Evolutionary conservation across 2,113 vertebrate genomes (phyloP), one percentile per base, ranked within the genome.

Genomic region (Butorides virescens): DNA sequence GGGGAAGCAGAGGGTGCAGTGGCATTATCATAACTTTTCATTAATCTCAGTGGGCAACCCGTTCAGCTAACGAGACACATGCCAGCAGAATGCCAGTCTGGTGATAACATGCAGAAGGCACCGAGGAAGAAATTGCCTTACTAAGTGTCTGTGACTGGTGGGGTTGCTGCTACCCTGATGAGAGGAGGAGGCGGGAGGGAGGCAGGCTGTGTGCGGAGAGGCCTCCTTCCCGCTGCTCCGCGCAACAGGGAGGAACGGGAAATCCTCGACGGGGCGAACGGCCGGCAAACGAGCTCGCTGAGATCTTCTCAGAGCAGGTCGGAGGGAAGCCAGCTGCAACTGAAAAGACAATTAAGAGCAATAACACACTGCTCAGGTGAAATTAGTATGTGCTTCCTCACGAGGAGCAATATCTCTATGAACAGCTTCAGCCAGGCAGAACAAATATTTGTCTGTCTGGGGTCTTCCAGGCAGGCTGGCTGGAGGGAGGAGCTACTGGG

Each of bases 291-390:
- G 10, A 52, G 23, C 42, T 76, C 21, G 44, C 68, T n/a, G 68
- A 30, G 36, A 59, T 29, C 25, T 67, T 55, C 58, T 77, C 36
- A 2, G 76, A 83, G 76, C 1, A 0, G 72, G 82, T 30, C 7
- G 0, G 49, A 52, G 30, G 29, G 49, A 68, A 90, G 52, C 25
- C 34, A 39, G 50, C 7, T 4, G 86, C 30, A 36, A 27, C 42
- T 17, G 42, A 34, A 62, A 36, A 93, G 84, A 67, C 53, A 88
- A 91, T 90, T 89, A 92, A 92, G 53, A 95, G 65, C 65, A 67
- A 52, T 67, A 81, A 77, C 63, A 37, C 34, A 5, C 25, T 32
- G 58, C 75, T 77, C 75, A 66, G 83, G 83, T 79, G 91, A 49
- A 84, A 79, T 95, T 29, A 91, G 56, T 71, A 36, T 34, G 9